Evolutionary conservation across 2,797 vertebrate species (phyloP).

Genomic region (Siniperca scherzeri): DNA sequence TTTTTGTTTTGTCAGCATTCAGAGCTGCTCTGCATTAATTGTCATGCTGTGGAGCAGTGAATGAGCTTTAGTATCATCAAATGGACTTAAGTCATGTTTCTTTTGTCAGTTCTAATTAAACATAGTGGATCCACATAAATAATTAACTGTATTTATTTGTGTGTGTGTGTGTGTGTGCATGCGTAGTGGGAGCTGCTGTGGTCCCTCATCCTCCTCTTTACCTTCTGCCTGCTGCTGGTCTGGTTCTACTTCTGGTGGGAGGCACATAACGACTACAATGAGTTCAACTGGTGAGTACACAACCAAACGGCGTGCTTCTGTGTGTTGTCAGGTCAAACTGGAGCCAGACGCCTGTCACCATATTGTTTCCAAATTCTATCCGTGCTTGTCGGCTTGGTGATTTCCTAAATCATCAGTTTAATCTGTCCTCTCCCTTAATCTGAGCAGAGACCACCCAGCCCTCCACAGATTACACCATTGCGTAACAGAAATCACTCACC

Average conservation of each 20-base stretch:
- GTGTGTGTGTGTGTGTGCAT: constrained; percentile 9
- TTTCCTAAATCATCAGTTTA: constrained; percentile 59
- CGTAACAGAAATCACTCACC: constrained; percentile 30
- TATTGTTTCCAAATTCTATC: constrained; percentile 32
- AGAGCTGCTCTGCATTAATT: not conserved
- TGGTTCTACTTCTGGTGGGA: constrained; percentile 90
- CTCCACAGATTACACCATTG: constrained; percentile 54
- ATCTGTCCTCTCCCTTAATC: constrained; percentile 66
- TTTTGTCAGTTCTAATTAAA: constrained; percentile 15
- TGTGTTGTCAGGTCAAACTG: constrained; percentile 3
- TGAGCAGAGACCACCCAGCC: constrained; percentile 43
- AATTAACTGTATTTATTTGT: not conserved
- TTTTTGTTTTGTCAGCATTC: constrained; percentile 12
- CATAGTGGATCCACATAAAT: not conserved
- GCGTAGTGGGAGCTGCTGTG: constrained; percentile 88
- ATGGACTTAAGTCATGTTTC: not conserved
- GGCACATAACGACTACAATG: constrained; percentile 88
- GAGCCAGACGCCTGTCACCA: not conserved
- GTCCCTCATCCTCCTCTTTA: constrained; percentile 85
- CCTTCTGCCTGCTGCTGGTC: constrained; percentile 85
- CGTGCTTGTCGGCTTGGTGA: constrained; percentile 13
- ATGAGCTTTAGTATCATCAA: not conserved
- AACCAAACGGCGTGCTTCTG: too few relatives aligned
- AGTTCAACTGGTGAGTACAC: constrained; percentile 87
- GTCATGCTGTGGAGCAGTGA: not conserved